Base-by-base conservation (phyloP, 2,888 invertebrate genomes). In the Parnassius apollo region DNA sequence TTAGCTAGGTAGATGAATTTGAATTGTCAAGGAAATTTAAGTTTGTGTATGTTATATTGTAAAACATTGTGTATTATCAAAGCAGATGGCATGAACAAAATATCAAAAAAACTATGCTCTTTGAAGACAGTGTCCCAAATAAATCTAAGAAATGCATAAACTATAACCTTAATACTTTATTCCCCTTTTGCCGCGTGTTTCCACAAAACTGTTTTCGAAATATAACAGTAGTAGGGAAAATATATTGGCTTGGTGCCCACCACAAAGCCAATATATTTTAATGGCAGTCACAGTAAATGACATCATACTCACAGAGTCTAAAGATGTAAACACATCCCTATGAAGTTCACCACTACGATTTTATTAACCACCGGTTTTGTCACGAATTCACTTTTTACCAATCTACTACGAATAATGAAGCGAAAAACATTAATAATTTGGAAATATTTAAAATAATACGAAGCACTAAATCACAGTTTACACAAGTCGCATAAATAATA, bases 181-280 rank as follows among this genome's bases (percentile, higher is more conserved):
- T 82, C 81, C 70, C 80, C 81, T 78, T 82, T 35, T 80, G 80
- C 80, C 85, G 79, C 86, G 81, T 87, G 73, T 82, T 80, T 82
- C 77, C 76, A 72, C 76, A 77, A 84, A 88, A 80, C 77, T 69
- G 74, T 81, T 78, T 83, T 78, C 73, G 70, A 83, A 81, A 85
- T 80, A 78, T 82, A 81, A 82, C 71, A 72, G 80, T 82, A 82
- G 77, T 77, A 86, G 86, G 87, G 86, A 90, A 90, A 88, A 25
- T 25, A 25, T 25, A 25, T 25, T 78, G 84, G 88, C 84, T 91
- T 91, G 91, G 91, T 25, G 25, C 25, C 25, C 25, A 25, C 25
- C 91, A 91, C 87, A 86, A 84, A 90, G 91, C 91, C 91, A 91
- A 90, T 81, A 82, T 79, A 81, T 82, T 88, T 90, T 87, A 90